These are phyloP conservation scores for Caracal caracal DNA, from an alignment of 2,113 vertebrate species.

Conservation along the genomic window DNA sequence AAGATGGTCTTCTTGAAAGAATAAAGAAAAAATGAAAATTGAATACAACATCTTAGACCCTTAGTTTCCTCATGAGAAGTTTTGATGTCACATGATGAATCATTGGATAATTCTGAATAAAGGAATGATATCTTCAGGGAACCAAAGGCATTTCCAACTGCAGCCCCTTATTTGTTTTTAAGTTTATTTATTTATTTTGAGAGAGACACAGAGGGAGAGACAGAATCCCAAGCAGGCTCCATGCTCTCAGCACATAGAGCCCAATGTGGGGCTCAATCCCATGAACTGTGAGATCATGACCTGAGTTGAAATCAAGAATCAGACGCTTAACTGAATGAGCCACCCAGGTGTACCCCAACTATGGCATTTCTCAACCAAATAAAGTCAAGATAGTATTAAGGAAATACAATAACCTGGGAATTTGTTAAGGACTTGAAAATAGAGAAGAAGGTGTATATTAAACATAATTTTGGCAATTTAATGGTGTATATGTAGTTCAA, in stretches of 20 bases:
- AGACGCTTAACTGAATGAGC: too few species aligned
- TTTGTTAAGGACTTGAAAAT: background rate
- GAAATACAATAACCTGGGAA: background rate
- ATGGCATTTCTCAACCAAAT: background rate
- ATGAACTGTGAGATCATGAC: too few species aligned
- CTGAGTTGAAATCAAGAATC: too few species aligned
- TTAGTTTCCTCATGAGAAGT: background rate
- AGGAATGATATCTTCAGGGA: background rate
- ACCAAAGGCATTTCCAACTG: background rate
- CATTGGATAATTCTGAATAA: constrained; percentile 19
- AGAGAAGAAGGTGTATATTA: background rate
- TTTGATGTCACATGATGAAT: background rate
- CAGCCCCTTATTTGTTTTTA: too few species aligned
- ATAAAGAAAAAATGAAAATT: constrained; percentile 28
- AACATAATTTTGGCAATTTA: background rate
- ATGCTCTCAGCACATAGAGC: too few species aligned
- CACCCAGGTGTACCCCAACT: too few species aligned
- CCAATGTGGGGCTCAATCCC: too few species aligned
- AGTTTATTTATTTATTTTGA: too few species aligned
- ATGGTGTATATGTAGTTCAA: background rate
- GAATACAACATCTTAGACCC: background rate
- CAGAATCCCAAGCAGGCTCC: too few species aligned
- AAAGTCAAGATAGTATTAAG: background rate
- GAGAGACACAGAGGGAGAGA: too few species aligned
- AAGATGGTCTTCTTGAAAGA: constrained; percentile 44